These are phyloP conservation scores for Drosophila putrida DNA, from an alignment of 2,888 invertebrate species.

Conservation along the genomic window DNA sequence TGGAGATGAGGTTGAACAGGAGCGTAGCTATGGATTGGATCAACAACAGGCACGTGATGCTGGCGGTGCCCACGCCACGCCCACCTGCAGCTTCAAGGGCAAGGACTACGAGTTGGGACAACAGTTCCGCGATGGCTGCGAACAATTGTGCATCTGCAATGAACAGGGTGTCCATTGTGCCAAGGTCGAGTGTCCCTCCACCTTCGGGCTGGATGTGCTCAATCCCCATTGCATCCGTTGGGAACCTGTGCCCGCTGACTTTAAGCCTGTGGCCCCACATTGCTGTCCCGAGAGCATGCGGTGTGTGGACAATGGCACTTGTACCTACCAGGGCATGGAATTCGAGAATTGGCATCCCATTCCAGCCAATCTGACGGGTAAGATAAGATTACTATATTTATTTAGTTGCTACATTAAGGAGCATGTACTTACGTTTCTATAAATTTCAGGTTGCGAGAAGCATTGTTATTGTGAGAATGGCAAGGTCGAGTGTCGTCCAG, in stretches of 20 bases:
- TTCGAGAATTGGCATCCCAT: conserved; percentile 92
- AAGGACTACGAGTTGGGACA: conserved; percentile 86
- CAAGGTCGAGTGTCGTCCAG: conserved; percentile 93
- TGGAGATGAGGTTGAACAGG: conserved; percentile 49
- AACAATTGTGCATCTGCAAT: conserved; percentile 91
- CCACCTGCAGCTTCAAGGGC: conserved; percentile 81
- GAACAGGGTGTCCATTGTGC: conserved; percentile 91
- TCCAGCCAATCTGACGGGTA: conserved; percentile 90
- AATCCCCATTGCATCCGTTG: conserved; percentile 94
- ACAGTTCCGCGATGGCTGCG: conserved; percentile 93
- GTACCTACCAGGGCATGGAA: conserved; percentile 89
- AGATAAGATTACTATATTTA: conserved; percentile 35
- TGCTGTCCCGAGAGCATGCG: conserved; percentile 93
- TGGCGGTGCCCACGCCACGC: conserved; percentile 43
- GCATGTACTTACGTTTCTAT: not conserved
- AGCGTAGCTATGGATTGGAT: conserved; percentile 59
- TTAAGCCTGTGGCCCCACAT: conserved; percentile 90
- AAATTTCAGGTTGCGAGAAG: conserved; percentile 90
- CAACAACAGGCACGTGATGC: conserved; percentile 83
- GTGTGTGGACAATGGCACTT: conserved; percentile 93
- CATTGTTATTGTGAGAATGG: conserved; percentile 95
- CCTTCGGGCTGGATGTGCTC: conserved; percentile 93
- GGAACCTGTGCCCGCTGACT: conserved; percentile 92
- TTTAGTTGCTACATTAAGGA: too few relatives aligned
- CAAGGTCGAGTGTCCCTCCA: conserved; percentile 93